A percentile compares a stretch with the other conserved stretches of the same genome.
phyloP scores from a whole-genome alignment of 2,797 vertebrate genomes.

The Gouania willdenowi region DNA sequence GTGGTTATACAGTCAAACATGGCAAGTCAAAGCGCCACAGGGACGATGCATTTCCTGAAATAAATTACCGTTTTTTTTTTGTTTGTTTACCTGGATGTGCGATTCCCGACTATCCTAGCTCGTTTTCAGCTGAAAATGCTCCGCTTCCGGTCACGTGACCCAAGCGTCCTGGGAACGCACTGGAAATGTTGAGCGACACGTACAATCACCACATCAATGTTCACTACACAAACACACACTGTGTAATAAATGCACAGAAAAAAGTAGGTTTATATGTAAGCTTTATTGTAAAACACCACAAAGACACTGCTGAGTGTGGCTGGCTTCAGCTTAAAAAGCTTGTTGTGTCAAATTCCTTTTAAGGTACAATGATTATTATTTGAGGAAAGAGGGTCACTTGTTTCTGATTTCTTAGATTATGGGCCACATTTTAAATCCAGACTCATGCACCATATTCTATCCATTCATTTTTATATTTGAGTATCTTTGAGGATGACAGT shows the following conservation, averaged over 20 bases:
- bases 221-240: too few relatives aligned
- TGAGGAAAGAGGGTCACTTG: too few relatives aligned
- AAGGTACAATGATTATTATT: too few relatives aligned
- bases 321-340: too few relatives aligned
- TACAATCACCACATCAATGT: background rate
- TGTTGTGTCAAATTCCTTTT: too few relatives aligned
- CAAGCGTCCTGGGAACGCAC: constrained; percentile 44
- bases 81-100: constrained; percentile 82
- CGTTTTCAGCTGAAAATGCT: constrained; percentile 75
- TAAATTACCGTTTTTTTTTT: constrained; percentile 61
- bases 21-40: constrained; percentile 15
- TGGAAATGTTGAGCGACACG: constrained; percentile 50
- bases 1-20: constrained; percentile 34
- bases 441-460: too few relatives aligned
- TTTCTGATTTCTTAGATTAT: too few relatives aligned
- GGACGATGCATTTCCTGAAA: constrained; percentile 32
- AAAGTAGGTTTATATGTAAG: constrained; percentile 17
- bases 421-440: too few relatives aligned
- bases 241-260: constrained; percentile 2
- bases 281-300: constrained; percentile 72
- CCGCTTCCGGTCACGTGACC: constrained; percentile 76
- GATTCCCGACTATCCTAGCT: constrained; percentile 83
- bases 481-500: too few relatives aligned
- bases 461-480: too few relatives aligned
- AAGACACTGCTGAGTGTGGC: constrained; percentile 37